These are phyloP conservation scores for Acromyrmex charruanus DNA, from an alignment of 1,140 invertebrate genomes.

Conservation along the genomic window DNA sequence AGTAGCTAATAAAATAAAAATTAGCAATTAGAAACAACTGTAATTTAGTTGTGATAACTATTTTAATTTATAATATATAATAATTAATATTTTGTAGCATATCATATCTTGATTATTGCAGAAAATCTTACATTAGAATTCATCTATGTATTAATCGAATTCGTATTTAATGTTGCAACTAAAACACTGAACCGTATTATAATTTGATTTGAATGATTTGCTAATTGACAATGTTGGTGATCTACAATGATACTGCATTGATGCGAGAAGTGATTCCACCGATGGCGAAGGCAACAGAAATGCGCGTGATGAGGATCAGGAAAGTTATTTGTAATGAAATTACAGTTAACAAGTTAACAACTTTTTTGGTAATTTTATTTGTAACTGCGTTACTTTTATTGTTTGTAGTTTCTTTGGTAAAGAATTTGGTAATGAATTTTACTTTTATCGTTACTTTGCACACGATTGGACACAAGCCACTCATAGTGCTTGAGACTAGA, in stretches of 20 bases:
- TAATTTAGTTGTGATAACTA: not conserved
- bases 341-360: too few species aligned
- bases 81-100: not conserved
- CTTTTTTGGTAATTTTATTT: too few species aligned
- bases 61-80: conserved; percentile 4
- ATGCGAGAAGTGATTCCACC: conserved; percentile 75
- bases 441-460: too few species aligned
- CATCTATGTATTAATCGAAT: not conserved
- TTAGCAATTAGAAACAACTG: not conserved
- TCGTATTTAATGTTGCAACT: not conserved
- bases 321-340: too few species aligned
- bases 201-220: not conserved
- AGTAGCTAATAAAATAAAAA: not conserved
- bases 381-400: too few species aligned
- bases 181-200: not conserved
- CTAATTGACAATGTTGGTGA: not conserved
- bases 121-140: not conserved
- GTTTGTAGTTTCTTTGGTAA: too few species aligned
- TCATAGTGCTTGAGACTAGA: too few species aligned
- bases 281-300: conserved; percentile 47
- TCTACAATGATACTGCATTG: not conserved
- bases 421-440: too few species aligned
- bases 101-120: not conserved
- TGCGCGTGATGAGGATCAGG: too few species aligned
- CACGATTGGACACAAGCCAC: too few species aligned